A percentile compares a stretch with the other conserved stretches of the same genome.
phyloP scores from a whole-genome alignment of 30 jellyfish, hydroid and myxozoan species.

The Cassiopea andromeda region DNA sequence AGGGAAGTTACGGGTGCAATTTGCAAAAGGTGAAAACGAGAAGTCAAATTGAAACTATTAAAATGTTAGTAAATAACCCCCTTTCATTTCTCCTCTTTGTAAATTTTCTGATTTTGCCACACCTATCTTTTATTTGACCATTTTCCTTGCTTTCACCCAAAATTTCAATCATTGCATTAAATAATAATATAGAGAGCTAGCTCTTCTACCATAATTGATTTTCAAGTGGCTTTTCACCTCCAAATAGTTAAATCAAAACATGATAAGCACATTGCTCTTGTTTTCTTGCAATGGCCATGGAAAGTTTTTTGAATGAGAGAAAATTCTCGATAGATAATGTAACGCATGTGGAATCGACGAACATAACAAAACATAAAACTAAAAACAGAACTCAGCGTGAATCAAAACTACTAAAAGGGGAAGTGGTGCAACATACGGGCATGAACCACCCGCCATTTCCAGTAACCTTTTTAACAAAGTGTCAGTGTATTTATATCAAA shows the following conservation, averaged over 20 bases:
- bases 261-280: neutral
- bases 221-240: neutral
- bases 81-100: neutral
- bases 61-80: neutral
- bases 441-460: too few species aligned
- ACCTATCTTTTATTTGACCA: neutral
- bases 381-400: neutral
- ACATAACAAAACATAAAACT: neutral
- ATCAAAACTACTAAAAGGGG: too few species aligned
- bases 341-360: too few species aligned
- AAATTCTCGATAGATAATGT: too few species aligned
- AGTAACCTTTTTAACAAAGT: too few species aligned
- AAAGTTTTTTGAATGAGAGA: too few species aligned
- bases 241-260: neutral
- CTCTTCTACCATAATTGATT: neutral
- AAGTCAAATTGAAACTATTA: too few species aligned
- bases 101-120: neutral
- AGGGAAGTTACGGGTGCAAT: too few species aligned
- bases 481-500: too few species aligned
- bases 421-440: too few species aligned
- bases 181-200: neutral
- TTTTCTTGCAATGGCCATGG: neutral
- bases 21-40: neutral
- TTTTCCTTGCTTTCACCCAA: neutral
- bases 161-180: neutral